Evolutionary conservation across 1,140 invertebrate species (phyloP), one percentile per base, ranked within the genome.

Genomic region (Agrilus planipennis): DNA sequence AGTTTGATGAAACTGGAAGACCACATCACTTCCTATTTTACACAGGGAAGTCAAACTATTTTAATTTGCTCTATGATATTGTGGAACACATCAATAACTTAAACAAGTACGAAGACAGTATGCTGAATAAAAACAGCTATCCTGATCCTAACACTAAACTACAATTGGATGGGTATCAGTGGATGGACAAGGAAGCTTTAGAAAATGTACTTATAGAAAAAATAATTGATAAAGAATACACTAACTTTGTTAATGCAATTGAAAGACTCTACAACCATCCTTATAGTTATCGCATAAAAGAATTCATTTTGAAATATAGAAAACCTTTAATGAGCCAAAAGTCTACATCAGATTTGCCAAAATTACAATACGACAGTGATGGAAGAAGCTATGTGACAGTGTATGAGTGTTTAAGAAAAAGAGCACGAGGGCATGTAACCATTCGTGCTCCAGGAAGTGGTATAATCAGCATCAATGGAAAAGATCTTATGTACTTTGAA

Each of bases 11-110:
- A 51, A 73, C 70, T 48, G 93, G 92, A 1, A 70, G 90, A 55
- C 92, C 93, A 3, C 79, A 77, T 63, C 84, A 94, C 67, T 79
- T 73, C 34, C 65, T 95, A 41, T 96, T 93, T 66, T 97, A 95
- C 54, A 96, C 91, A 1, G 72, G 70, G 29, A 81, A 75, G 57
- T 78, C 87, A 4, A 82, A 88, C 59, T 96, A 79, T 61, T 89
- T 83, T 57, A 69, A 84, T 55, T 42, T 79, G n/a, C 61, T 93
- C 48, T 76, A 87, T 70, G 68, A 81, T 52, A 63, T 75, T 46
- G 70, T 71, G 23, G 64, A 70, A 29, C 60, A 79, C 50, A 71
- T 87, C 19, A 69, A 78, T 44, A 69, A 73, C 28, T 56, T 86
- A 10, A 69, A 86, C 52, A 65, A 69, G 31, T 70, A 76, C 52